phyloP scores from a whole-genome alignment of 2,113 vertebrate genomes.

The Chaetodon auriga region DNA sequence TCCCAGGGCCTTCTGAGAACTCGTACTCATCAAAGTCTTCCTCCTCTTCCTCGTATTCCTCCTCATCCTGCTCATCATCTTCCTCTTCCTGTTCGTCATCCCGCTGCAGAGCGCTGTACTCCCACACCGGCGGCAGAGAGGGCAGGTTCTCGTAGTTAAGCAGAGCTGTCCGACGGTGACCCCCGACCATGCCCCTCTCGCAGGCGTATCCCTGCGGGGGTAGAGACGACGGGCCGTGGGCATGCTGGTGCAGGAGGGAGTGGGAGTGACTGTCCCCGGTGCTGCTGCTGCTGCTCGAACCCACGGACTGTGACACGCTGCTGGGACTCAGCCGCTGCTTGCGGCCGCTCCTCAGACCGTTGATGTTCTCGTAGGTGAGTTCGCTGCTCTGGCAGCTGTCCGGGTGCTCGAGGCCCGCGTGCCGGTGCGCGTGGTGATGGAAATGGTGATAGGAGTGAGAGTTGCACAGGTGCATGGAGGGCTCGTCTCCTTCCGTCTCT shows the following conservation, averaged over 20 bases:
- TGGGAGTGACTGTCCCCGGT: conserved; percentile 84
- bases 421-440: conserved; percentile 84
- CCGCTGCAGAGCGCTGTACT: conserved; percentile 88
- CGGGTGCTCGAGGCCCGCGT: conserved; percentile 87
- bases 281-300: conserved; percentile 88
- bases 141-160: conserved; percentile 98
- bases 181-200: conserved; percentile 77
- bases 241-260: conserved; percentile 77
- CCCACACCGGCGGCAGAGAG: conserved; percentile 94
- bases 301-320: conserved; percentile 86
- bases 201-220: conserved; percentile 82
- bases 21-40: conserved; percentile 88
- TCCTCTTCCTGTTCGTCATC: conserved; percentile 87
- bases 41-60: conserved; percentile 86
- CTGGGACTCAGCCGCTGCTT: conserved; percentile 86
- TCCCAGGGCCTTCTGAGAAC: conserved; percentile 86
- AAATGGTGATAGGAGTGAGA: conserved; percentile 85
- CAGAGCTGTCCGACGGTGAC: conserved; percentile 89
- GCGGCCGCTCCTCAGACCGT: conserved; percentile 82
- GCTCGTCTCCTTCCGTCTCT: conserved; percentile 86
- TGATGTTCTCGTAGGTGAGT: conserved; percentile 94
- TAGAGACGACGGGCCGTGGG: conserved; percentile 75
- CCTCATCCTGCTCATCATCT: conserved; percentile 82
- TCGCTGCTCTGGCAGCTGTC: conserved; percentile 85
- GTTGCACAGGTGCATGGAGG: conserved; percentile 83